Evolutionary conservation across 2,888 invertebrate species (phyloP), one percentile per base, ranked within the genome.

Genomic region (Troglohyphantes excavatus): DNA sequence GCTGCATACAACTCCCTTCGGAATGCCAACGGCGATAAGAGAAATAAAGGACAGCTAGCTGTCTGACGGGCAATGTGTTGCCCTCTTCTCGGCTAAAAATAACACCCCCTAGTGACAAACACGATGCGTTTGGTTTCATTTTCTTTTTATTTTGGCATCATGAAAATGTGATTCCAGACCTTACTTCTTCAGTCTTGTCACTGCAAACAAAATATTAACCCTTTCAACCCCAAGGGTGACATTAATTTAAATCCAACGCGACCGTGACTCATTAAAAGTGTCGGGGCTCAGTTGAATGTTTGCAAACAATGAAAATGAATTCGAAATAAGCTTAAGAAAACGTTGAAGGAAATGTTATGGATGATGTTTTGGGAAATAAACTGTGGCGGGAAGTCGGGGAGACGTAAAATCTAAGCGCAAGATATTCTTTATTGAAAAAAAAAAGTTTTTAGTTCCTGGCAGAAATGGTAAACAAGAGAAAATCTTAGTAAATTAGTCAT

Each of bases 21-120:
- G 39, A 85, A 85, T 85, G 76, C 75, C 85, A 85, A 39, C 63
- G 26, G 53, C 21, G 85, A 85, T 85, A 85, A 85, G 76, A 73
- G 84, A 75, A 29, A 65, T 65, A 67, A 33, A 73, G 75, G 75
- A 75, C 73, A 85, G 46, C 76, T 53, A n/a, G n/a, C n/a, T 67
- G 29, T 33, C 19, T 19, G 67, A 63, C 26, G 68, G 67, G 76
- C 85, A 75, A 75, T 76, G 85, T 67, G 23, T 76, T 68, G 59
- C n/a, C 39, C 72, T 82, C 82, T 70, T 53, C 27, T 43, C 13
- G 61, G 67, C 85, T 85, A 85, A 85, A 85, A 85, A 85, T 85
- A 85, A 68, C 75, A 67, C 9, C 29, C 7, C 65, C 23, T 26
- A 53, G 76, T 85, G 85, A 85, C 85, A 76, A 85, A 85, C 76